Percentiles rank a stretch among this genome's conserved stretches.
phyloP scores from a whole-genome alignment of 2,888 invertebrate genomes.

The Agriopis leucophaearia region DNA sequence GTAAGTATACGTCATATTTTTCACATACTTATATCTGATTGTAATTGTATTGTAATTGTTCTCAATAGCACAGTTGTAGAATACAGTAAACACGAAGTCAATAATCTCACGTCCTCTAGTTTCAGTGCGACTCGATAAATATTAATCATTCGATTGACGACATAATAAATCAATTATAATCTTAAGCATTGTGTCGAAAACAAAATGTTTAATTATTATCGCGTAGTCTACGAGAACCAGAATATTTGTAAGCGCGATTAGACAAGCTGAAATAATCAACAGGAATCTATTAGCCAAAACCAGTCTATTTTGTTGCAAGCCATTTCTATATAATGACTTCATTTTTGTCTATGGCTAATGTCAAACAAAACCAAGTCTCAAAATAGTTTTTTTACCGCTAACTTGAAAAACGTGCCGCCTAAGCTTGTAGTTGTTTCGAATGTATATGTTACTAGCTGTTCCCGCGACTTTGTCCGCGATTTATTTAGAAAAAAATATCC shows the following conservation, averaged over 20 bases:
- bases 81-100: conserved; percentile 46
- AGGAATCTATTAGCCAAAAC: no score
- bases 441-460: no score
- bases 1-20: conserved; percentile 6
- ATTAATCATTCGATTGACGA: conserved; percentile 30
- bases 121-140: conserved; percentile 31
- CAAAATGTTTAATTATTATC: conserved; percentile 4
- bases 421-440: no score
- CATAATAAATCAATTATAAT: conserved; percentile 24
- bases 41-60: conserved; percentile 18
- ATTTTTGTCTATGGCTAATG: no score
- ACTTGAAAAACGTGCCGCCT: no score
- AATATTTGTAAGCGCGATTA: conserved; percentile 6
- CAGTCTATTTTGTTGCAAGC: no score
- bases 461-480: no score
- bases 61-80: conserved; percentile 33
- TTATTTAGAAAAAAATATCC: no score
- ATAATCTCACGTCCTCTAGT: conserved; percentile 45
- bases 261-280: background rate
- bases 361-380: no score
- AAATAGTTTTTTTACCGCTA: no score
- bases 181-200: conserved; percentile 21
- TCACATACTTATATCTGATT: conserved; percentile 8
- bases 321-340: no score
- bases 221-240: background rate